Conservation (phyloP, 1,140 invertebrate species). For the Platyscapa corneri region DNA sequence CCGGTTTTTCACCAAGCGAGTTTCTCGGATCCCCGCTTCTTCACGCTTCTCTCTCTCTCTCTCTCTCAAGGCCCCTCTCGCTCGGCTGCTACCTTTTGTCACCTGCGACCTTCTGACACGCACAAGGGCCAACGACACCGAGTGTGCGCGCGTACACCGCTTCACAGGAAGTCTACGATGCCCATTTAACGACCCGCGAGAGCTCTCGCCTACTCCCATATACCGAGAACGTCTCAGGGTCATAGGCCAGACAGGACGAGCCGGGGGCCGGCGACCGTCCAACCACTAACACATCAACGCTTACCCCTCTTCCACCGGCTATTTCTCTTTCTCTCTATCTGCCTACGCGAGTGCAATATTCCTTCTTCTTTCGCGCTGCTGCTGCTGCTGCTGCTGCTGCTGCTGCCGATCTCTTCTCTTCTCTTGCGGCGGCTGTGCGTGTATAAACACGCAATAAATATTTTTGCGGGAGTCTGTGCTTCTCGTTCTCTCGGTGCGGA, state of each 20-base stretch:
- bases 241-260: constrained; percentile 38
- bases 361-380: too few relatives aligned
- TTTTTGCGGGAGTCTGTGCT: background rate
- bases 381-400: too few relatives aligned
- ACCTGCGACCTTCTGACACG: constrained; percentile 35
- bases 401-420: too few relatives aligned
- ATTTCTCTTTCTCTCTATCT: too few relatives aligned
- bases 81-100: constrained; percentile 2
- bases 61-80: background rate
- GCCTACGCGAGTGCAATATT: too few relatives aligned
- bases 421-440: too few relatives aligned
- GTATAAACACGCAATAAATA: background rate
- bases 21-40: too few relatives aligned
- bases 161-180: constrained; percentile 37
- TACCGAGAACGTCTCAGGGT: constrained; percentile 45
- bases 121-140: constrained; percentile 28
- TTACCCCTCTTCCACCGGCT: too few relatives aligned
- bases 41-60: background rate
- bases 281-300: too few relatives aligned
- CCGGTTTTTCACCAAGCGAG: too few relatives aligned
- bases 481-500: background rate
- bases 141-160: background rate
- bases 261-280: constrained; percentile 7
- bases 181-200: constrained; percentile 24
- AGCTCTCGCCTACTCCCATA: constrained; percentile 13